A percentile compares a stretch with the other conserved stretches of the same genome.
Evolutionary conservation across 1,140 invertebrate species (phyloP).

Genomic region (Phthorimaea operculella): DNA sequence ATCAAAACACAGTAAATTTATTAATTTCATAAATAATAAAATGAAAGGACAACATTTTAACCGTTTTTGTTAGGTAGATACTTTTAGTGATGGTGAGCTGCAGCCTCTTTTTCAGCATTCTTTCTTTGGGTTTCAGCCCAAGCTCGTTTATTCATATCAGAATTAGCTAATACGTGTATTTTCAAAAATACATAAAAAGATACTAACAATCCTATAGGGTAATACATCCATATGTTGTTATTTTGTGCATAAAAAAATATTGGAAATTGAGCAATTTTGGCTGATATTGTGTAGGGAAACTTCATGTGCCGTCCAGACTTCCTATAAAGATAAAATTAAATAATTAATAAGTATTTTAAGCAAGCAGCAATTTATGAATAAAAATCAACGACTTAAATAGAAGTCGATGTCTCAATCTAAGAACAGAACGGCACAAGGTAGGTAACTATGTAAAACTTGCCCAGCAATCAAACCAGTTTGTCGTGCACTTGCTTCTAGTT

Average conservation of each 20-base stretch:
- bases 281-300: conserved; percentile 76
- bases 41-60: no score
- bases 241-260: conserved; percentile 71
- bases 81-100: neutral
- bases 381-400: no score
- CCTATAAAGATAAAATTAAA: conserved; percentile 21
- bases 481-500: neutral
- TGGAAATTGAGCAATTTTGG: conserved; percentile 80
- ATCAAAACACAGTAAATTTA: no score
- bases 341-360: no score
- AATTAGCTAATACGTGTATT: conserved; percentile 70
- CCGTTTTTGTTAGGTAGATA: neutral
- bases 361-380: no score
- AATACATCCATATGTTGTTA: conserved; percentile 73
- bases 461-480: neutral
- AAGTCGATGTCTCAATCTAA: no score
- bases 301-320: conserved; percentile 73
- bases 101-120: conserved; percentile 58
- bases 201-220: conserved; percentile 50
- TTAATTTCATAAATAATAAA: no score
- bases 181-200: conserved; percentile 71
- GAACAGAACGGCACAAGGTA: no score
- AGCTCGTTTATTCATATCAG: conserved; percentile 71
- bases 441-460: neutral
- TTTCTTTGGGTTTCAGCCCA: conserved; percentile 71